Evolutionary conservation across 2,113 vertebrate genomes (phyloP).

Genomic region (Paramisgurnus dabryanus): DNA sequence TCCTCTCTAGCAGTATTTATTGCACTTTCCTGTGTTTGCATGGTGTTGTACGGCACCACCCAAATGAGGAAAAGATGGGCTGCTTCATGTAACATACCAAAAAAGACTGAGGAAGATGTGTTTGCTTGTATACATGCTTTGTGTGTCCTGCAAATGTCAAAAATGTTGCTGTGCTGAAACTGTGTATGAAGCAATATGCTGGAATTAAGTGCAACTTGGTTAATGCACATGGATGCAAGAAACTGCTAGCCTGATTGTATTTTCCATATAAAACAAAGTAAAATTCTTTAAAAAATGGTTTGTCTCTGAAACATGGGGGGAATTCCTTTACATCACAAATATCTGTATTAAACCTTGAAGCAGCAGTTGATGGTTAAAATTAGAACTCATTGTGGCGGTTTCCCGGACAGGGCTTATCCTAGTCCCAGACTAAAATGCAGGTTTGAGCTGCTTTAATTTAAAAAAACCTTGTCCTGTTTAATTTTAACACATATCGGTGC

Average conservation of each 20-base stretch:
- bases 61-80: constrained; percentile 62
- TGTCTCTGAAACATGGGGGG: constrained; percentile 25
- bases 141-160: constrained; percentile 65
- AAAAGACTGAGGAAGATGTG: constrained; percentile 54
- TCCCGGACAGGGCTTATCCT: no score
- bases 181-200: constrained; percentile 75
- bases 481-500: no score
- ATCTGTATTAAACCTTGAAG: no score
- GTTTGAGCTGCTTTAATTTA: no score
- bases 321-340: constrained; percentile 12
- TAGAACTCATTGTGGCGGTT: neutral
- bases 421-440: no score
- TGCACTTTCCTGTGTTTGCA: constrained; percentile 60
- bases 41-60: constrained; percentile 46
- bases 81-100: constrained; percentile 70
- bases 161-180: constrained; percentile 67
- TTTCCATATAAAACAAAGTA: constrained; percentile 22
- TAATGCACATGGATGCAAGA: constrained; percentile 50
- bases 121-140: constrained; percentile 74
- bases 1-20: constrained; percentile 58
- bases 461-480: no score
- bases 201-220: constrained; percentile 58
- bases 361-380: neutral
- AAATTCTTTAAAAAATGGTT: constrained; percentile 28
- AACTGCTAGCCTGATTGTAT: constrained; percentile 50